Percentiles rank a stretch among this genome's conserved stretches.
phyloP scores from a whole-genome alignment of 2,888 invertebrate genomes.

The Tetranychus truncatus region DNA sequence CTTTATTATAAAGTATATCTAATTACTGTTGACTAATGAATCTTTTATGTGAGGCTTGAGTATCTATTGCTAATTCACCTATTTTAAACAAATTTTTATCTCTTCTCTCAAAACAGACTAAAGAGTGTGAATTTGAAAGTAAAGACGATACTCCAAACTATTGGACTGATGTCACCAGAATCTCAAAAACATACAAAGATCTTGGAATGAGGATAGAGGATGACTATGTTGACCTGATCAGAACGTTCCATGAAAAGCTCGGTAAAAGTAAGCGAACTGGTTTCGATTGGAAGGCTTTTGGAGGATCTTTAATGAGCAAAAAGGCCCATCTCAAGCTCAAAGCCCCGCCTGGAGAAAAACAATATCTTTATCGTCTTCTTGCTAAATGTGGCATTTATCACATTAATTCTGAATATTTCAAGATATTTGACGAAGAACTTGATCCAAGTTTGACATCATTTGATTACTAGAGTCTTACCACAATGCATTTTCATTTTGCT shows the following conservation, averaged over 20 bases:
- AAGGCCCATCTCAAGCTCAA: neutral
- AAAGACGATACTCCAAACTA: neutral
- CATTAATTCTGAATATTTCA: neutral
- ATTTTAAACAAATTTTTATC: neutral
- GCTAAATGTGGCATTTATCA: conserved; percentile 6
- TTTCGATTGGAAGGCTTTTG: conserved; percentile 4
- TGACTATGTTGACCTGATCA: neutral
- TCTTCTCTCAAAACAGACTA: neutral
- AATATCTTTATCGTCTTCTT: neutral
- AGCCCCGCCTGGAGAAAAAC: neutral
- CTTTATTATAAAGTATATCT: too few relatives aligned
- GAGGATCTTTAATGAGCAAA: neutral
- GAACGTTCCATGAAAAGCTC: neutral
- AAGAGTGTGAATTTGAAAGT: conserved; percentile 8
- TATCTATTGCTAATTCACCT: neutral
- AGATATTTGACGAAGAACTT: conserved; percentile 6
- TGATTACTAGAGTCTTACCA: neutral
- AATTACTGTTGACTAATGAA: too few relatives aligned
- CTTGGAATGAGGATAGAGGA: neutral
- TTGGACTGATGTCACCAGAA: conserved; percentile 3
- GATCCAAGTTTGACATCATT: neutral
- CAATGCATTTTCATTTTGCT: neutral
- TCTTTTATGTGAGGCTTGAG: too few relatives aligned
- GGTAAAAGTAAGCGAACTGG: conserved; percentile 9
- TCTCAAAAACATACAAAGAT: neutral